A percentile compares a stretch with the other conserved stretches of the same genome.
These are phyloP conservation scores for Monopis laevigella DNA, from an alignment of 2,888 invertebrate genomes.

Conservation along the genomic window DNA sequence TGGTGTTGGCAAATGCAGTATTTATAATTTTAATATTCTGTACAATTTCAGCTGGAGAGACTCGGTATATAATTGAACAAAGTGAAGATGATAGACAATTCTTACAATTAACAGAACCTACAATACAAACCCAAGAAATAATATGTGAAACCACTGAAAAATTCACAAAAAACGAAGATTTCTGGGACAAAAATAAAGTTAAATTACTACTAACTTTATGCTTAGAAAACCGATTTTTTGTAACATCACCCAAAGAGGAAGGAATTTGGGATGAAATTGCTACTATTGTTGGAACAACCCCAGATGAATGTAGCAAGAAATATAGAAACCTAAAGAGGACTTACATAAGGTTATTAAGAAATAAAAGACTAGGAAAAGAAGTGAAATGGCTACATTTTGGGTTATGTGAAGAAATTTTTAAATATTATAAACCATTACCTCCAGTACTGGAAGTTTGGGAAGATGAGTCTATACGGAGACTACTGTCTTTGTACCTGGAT, in stretches of 20 bases:
- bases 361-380: conserved; percentile 44
- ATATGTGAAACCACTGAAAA: conserved; percentile 22
- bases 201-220: conserved; percentile 42
- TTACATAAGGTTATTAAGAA: conserved; percentile 48
- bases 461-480: conserved; percentile 38
- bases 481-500: conserved; percentile 47
- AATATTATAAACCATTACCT: conserved; percentile 38
- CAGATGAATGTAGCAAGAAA: conserved; percentile 47
- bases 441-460: conserved; percentile 48
- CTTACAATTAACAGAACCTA: conserved; percentile 35
- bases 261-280: conserved; percentile 41
- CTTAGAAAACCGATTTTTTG: conserved; percentile 31
- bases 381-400: conserved; percentile 52
- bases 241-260: conserved; percentile 31
- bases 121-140: conserved; percentile 16
- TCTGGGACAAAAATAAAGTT: conserved; percentile 50
- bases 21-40: no score
- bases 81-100: conserved; percentile 38
- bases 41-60: conserved; percentile 40
- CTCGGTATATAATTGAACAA: conserved; percentile 39
- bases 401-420: conserved; percentile 50
- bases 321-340: conserved; percentile 47
- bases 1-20: no score
- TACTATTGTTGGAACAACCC: conserved; percentile 32
- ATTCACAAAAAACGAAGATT: conserved; percentile 27